Base-by-base conservation (phyloP, 2,888 invertebrate genomes). In the Erebia palarica region DNA sequence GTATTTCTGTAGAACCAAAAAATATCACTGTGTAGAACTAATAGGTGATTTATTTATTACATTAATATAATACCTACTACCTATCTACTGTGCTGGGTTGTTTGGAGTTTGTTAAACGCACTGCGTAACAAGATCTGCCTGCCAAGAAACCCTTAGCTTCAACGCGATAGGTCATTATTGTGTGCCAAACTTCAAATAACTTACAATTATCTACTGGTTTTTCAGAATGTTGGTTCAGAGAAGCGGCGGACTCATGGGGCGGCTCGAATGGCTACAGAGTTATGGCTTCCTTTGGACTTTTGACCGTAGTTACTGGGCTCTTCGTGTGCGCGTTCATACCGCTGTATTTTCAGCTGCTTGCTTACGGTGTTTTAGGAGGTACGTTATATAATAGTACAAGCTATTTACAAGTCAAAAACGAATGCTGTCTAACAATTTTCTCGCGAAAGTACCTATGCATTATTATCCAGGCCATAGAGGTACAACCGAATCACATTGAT, bases 171-270 rank as follows among this genome's bases (percentile, higher is more conserved):
- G 36, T 36, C 5, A 36, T 36, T 36, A 36, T 36, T 36, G 36
- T 36, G 36, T 36, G 36, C 36, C 36, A 5, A 36, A 7, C 36
- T 36, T 36, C 7, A 36, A 36, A 36, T 36, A 36, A 5, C 7
- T 36, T 36, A 36, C 36, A 36, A 36, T 36, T 8, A 51, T 16
- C 42, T 59, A 16, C 7, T n/a, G 11, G n/a, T 57, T 21, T 72
- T 86, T 14, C 81, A 94, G 94, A 93, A 89, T 91, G 93, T 70
- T 93, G 93, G 92, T 93, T 89, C 82, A 83, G 92, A 76, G 93
- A 93, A 67, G 92, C 91, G 1, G 90, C 92, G 10, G 93, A 94
- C 69, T 91, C 93, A 0, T 93, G 93, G 92, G 92, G 92, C 9
- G 91, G 90, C 0, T 78, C 83, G 1, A 72, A 81, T 1, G 92